Percentiles rank a stretch among this genome's conserved stretches.
These are phyloP conservation scores for Paratilapia polleni DNA, from an alignment of 2,113 vertebrate species.

Conservation along the genomic window DNA sequence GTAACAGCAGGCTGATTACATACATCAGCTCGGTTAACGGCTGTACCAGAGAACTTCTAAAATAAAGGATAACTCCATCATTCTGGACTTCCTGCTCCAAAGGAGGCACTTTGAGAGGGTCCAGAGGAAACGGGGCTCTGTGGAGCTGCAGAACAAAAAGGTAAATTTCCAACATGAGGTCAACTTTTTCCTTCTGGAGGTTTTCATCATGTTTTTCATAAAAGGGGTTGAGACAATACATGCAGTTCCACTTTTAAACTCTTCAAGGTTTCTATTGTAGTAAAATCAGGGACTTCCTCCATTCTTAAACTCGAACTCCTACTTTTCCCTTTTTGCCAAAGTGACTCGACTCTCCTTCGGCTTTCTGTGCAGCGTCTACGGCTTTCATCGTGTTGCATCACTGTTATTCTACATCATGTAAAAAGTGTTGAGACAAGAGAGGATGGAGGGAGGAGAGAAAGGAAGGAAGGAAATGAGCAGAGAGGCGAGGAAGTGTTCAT, in stretches of 20 bases:
- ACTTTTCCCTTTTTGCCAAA: neutral
- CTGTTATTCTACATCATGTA: neutral
- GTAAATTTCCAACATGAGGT: neutral
- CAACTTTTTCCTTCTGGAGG: neutral
- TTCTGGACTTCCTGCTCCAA: no score
- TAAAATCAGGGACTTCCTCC: neutral
- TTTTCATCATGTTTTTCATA: neutral
- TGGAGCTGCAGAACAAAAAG: neutral
- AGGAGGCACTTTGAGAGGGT: neutral
- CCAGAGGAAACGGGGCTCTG: neutral
- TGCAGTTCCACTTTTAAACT: no score
- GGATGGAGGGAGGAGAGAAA: neutral
- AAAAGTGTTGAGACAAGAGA: neutral
- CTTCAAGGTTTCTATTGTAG: no score
- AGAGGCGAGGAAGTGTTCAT: neutral
- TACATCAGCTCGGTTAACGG: no score
- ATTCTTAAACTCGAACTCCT: neutral
- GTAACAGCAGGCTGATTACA: no score
- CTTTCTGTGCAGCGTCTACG: neutral
- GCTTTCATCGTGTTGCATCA: constrained; percentile 38
- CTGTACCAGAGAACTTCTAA: no score
- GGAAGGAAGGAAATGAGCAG: no score
- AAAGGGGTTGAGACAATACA: no score
- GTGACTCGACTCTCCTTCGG: neutral
- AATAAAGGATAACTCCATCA: no score